Evolutionary conservation across 2,797 vertebrate genomes (phyloP).

Genomic region (Chelonia mydas): DNA sequence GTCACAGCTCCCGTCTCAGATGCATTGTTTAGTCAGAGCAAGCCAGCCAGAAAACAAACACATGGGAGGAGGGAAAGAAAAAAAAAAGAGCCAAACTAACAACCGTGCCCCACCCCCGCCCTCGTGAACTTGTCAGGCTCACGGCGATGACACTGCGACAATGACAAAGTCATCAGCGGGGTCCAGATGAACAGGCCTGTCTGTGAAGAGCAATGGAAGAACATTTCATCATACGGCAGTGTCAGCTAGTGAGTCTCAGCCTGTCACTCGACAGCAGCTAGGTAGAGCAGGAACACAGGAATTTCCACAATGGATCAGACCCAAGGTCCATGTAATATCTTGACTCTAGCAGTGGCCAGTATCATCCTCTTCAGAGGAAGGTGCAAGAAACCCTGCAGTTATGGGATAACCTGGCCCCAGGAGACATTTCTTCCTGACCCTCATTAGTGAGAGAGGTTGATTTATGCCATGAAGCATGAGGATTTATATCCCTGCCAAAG

Average conservation of each 20-base stretch:
- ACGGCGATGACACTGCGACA: neutral
- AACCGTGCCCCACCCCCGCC: neutral
- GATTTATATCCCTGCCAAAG: neutral
- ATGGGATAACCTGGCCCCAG: neutral
- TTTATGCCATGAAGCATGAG: neutral
- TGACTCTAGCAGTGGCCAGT: neutral
- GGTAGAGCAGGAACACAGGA: neutral
- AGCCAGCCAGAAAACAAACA: neutral
- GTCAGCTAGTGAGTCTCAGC: neutral
- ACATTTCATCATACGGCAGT: neutral
- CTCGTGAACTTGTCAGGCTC: neutral
- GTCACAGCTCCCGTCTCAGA: neutral
- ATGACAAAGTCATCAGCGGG: neutral
- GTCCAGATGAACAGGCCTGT: neutral
- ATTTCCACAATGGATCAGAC: neutral
- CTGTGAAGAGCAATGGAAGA: neutral
- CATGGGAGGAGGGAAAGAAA: rapidly evolving
- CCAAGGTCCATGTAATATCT: neutral
- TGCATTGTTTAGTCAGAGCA: neutral
- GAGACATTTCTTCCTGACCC: neutral
- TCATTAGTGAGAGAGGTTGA: neutral
- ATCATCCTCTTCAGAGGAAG: neutral
- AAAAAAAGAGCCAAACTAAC: neutral
- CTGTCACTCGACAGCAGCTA: neutral
- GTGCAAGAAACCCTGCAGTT: neutral